Evolutionary conservation across 2,797 vertebrate genomes (phyloP).

Genomic region (Epinephelus coioides): DNA sequence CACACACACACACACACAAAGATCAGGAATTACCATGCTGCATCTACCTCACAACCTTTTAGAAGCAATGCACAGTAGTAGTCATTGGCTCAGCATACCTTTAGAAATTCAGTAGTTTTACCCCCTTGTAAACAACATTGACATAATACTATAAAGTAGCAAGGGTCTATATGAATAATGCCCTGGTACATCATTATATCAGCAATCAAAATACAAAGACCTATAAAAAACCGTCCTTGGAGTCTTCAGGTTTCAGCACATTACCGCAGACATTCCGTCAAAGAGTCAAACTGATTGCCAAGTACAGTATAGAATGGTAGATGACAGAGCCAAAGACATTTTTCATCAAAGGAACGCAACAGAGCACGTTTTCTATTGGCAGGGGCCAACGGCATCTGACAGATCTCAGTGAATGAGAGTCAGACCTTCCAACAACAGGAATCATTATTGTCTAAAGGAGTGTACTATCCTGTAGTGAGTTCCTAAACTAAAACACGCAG

Average conservation of each 20-base stretch:
- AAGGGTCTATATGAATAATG: background rate
- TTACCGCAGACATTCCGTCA: conserved; percentile 5
- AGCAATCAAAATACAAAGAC: conserved; percentile 27
- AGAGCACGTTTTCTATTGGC: background rate
- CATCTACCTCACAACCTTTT: background rate
- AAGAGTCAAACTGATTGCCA: conserved; percentile 18
- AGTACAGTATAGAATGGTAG: conserved; percentile 30
- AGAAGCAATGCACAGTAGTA: background rate
- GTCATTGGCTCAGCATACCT: background rate
- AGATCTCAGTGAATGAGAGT: background rate
- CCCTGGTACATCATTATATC: background rate
- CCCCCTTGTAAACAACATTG: background rate
- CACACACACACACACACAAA: background rate
- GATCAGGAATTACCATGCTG: background rate
- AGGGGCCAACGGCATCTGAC: background rate
- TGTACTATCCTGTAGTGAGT: conserved; percentile 11
- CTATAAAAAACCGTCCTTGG: conserved; percentile 1
- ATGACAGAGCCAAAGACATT: conserved; percentile 24
- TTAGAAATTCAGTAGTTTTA: conserved; percentile 5
- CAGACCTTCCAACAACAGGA: conserved; percentile 27
- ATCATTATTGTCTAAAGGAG: conserved; percentile 4
- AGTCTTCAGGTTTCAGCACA: conserved; percentile 23
- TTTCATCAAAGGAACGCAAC: conserved; percentile 8
- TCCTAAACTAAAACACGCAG: conserved; percentile 27
- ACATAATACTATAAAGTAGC: background rate